Conservation (phyloP, 2,113 vertebrate species). For the Sapajus apella region DNA sequence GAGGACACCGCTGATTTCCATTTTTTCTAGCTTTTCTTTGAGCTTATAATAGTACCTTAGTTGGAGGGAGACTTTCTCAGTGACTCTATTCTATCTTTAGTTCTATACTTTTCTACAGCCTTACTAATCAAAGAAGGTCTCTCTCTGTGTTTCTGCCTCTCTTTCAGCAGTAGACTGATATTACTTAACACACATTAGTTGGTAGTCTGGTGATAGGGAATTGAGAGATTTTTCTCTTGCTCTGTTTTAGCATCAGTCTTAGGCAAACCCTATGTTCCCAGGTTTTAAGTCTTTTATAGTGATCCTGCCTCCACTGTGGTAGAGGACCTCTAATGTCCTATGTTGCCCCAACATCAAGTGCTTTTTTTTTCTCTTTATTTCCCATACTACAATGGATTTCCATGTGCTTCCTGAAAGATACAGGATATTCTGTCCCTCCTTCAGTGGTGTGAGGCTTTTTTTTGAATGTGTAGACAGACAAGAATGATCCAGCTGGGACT, state of each 20-base stretch:
- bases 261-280: neutral
- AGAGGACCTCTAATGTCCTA: neutral
- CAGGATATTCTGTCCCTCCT: neutral
- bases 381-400: neutral
- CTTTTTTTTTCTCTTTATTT: neutral
- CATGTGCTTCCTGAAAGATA: neutral
- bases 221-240: neutral
- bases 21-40: neutral
- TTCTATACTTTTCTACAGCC: neutral
- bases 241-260: neutral
- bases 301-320: neutral
- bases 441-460: neutral
- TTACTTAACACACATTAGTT: neutral
- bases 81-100: neutral
- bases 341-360: neutral
- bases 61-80: neutral
- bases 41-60: neutral
- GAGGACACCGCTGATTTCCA: neutral
- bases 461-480: neutral
- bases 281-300: neutral
- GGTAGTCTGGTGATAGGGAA: neutral
- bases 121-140: neutral
- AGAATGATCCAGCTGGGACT: neutral
- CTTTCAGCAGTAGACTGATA: neutral
- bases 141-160: neutral